Conservation (phyloP, 2,797 vertebrate genomes). For the Dromococcyx pavoninus region DNA sequence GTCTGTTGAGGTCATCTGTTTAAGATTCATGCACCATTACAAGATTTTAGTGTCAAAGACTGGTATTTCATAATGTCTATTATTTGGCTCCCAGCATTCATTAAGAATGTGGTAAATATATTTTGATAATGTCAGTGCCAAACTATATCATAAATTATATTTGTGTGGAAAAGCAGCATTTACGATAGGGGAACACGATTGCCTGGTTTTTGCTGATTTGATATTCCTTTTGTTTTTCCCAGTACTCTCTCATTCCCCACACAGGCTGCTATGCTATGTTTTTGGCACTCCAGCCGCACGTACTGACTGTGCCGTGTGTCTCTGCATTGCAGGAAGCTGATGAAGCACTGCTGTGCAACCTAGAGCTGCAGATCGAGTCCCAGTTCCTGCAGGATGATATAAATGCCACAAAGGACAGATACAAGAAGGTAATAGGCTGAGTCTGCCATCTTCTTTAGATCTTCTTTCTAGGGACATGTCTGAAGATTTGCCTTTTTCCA, state of each 20-base stretch:
- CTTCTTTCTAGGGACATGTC: background rate
- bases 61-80: background rate
- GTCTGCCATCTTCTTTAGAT: background rate
- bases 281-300: background rate
- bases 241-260: background rate
- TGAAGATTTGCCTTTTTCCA: background rate
- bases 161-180: background rate
- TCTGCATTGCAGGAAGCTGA: constrained; percentile 87
- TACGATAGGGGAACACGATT: background rate
- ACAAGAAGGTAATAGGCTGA: constrained; percentile 86
- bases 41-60: background rate
- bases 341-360: constrained; percentile 85
- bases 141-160: background rate
- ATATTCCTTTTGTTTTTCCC: background rate
- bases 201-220: background rate
- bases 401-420: constrained; percentile 89
- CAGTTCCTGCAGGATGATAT: constrained; percentile 96
- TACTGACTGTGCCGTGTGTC: accelerated
- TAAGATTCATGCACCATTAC: background rate
- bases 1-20: background rate
- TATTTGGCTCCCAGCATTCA: background rate
- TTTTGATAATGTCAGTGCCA: background rate
- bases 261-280: accelerated
- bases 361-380: constrained; percentile 90
- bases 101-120: background rate